phyloP scores from a whole-genome alignment of 2,888 invertebrate species.

The Pterobdella sp. region DNA sequence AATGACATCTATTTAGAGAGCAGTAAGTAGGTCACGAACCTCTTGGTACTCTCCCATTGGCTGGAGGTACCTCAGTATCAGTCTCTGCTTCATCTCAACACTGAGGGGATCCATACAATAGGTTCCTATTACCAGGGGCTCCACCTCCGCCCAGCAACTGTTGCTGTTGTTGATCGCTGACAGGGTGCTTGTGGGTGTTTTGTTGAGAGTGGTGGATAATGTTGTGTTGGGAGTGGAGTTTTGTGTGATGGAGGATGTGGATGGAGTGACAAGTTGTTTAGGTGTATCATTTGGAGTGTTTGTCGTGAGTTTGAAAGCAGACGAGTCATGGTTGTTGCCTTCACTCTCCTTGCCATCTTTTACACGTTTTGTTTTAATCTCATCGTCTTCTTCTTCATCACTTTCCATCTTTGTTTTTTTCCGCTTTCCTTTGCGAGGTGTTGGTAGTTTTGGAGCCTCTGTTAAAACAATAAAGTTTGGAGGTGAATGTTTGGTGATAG shows the following conservation, averaged over 20 bases:
- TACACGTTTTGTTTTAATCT: neutral
- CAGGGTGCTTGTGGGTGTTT: neutral
- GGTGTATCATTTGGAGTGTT: neutral
- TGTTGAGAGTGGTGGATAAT: neutral
- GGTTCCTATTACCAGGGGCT: constrained; percentile 77
- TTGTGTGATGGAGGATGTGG: neutral
- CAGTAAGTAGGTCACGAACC: too few relatives aligned
- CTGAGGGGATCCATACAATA: constrained; percentile 84
- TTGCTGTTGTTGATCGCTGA: constrained; percentile 56
- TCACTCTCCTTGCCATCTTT: neutral
- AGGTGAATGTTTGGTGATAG: too few relatives aligned
- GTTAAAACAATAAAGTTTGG: too few relatives aligned
- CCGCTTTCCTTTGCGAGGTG: constrained; percentile 12
- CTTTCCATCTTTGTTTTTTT: neutral
- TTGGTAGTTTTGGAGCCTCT: neutral
- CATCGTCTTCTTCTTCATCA: neutral
- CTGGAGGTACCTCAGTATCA: constrained; percentile 85
- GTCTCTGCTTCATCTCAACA: constrained; percentile 77
- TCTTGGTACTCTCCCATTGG: constrained; percentile 90
- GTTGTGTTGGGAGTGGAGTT: neutral
- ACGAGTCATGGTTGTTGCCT: neutral
- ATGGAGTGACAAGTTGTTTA: neutral
- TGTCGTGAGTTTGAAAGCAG: neutral
- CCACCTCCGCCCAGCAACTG: constrained; percentile 84
- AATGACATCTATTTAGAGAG: neutral